Base-by-base conservation (phyloP, 1,140 invertebrate genomes). In the Drosophila kohkoa region DNA sequence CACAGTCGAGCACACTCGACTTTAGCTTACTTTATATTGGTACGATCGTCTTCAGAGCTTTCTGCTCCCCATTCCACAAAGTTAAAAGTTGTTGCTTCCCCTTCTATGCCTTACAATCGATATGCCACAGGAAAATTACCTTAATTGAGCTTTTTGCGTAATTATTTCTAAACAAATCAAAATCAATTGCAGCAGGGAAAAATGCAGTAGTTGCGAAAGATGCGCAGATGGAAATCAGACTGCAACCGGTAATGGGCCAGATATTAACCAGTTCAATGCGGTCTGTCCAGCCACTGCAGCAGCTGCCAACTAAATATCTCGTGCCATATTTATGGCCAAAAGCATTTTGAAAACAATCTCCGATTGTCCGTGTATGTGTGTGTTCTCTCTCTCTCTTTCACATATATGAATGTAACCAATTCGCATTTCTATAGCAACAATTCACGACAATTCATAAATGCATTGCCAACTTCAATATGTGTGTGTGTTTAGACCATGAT, bases 81-180 rank as follows among this genome's bases (percentile, higher is more conserved):
- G 3, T 0, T 25, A 32, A 32, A 32, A 32, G 30, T 32, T 32
- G 5, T 32, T 32, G 5, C 30, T 32, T 8, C 30, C 7, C 6
- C 7, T 32, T 32, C 35, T 6, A 0, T 38, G 0, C 38, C 0
- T 41, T 41, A 10, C n/a, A 43, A 13, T 43, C 41, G 41, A 43
- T 51, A 20, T 63, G 45, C 10, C 3, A 64, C 45, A 25, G 25
- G 43, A 48, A 13, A 65, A 66, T 63, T 54, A 28, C 60, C 66
- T 54, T 75, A 41, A 48, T 41, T 43, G 46, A 41, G 59, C 62
- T 62, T 16, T 10, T 45, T 7, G 30, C 48, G 25, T 30, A 52
- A 72, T 75, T 66, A 64, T 72, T 82, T 78, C 68, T 62, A 82
- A 82, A 77, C 76, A 88, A 87, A 82, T 82, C 62, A 79, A 73